Evolutionary conservation across 2,797 vertebrate species (phyloP).

Genomic region (Eospalax fontanierii): DNA sequence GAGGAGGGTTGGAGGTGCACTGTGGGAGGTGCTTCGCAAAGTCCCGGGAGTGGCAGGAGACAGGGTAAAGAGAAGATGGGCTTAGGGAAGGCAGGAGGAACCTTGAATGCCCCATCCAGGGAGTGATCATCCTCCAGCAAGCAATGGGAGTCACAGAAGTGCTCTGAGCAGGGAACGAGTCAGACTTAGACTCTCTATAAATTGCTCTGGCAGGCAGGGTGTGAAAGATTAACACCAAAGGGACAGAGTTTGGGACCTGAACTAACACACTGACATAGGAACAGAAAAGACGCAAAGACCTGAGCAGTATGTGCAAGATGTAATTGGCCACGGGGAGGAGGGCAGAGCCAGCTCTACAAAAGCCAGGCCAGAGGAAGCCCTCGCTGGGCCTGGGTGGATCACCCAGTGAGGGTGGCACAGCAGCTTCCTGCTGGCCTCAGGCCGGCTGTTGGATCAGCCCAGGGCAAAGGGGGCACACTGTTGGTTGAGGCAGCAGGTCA

Average conservation of each 20-base stretch:
- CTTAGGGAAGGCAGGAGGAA: background rate
- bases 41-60: background rate
- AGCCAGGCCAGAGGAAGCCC: no score
- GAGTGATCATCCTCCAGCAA: rapidly evolving
- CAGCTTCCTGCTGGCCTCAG: background rate
- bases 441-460: background rate
- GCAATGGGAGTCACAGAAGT: rapidly evolving
- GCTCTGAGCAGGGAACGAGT: rapidly evolving
- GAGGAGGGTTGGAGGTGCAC: background rate
- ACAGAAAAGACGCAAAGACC: background rate
- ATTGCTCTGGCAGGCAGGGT: background rate
- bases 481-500: slow-evolving; percentile 71
- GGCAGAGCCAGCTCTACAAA: background rate
- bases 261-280: background rate
- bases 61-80: no score
- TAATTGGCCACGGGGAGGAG: rapidly evolving
- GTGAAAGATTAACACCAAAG: background rate
- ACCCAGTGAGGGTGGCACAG: rapidly evolving
- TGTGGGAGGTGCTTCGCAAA: rapidly evolving
- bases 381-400: background rate
- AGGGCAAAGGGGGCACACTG: slow-evolving; percentile 29
- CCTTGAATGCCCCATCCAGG: background rate
- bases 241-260: background rate
- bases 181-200: background rate
- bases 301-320: background rate